Evolutionary conservation across 2,888 invertebrate species (phyloP), one percentile per base, ranked within the genome.

Genomic region (Hirtodrosophila confusa): DNA sequence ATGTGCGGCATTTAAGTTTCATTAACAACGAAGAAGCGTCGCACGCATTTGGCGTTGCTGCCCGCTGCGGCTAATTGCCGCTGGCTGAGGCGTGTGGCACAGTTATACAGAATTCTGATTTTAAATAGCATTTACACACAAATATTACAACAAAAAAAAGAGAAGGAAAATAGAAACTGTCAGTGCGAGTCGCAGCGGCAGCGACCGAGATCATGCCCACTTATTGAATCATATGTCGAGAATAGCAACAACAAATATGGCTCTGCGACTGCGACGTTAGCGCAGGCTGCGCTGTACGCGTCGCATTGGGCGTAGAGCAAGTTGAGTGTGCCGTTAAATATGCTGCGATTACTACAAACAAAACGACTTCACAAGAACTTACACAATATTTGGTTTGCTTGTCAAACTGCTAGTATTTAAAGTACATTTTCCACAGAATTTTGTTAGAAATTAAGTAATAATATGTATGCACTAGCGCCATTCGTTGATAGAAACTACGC

Each of bases 151-250:
- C 50, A 55, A 49, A 74, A 17, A 17, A 17, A 17, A 17, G 17
- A 17, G 17, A 17, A 17, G 17, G 17, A 17, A 17, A 17, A 17
- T 17, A 17, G 17, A 17, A 72, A 65, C 55, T 57, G 71, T 66
- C 75, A 63, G 77, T 62, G 67, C 65, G 48, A 55, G 70, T 17
- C 27, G 43, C 69, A 62, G 62, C 51, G 63, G 62, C 64, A 62
- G 45, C 54, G 47, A 29, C 49, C 43, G 69, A 74, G 73, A 74
- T 80, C 85, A 50, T 76, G 68, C 66, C 63, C 72, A 73, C 78
- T 84, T 85, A 84, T 89, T 90, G 90, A 90, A 90, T 90, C 90
- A 90, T 90, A 86, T 86, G 83, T 90, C 89, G 76, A 90, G 89
- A 90, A 90, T 90, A 90, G 89, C 88, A 90, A 90, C 86, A 90